Evolutionary conservation across 2,888 invertebrate species (phyloP), one percentile per base, ranked within the genome.

Genomic region (Aphrophora alni): DNA sequence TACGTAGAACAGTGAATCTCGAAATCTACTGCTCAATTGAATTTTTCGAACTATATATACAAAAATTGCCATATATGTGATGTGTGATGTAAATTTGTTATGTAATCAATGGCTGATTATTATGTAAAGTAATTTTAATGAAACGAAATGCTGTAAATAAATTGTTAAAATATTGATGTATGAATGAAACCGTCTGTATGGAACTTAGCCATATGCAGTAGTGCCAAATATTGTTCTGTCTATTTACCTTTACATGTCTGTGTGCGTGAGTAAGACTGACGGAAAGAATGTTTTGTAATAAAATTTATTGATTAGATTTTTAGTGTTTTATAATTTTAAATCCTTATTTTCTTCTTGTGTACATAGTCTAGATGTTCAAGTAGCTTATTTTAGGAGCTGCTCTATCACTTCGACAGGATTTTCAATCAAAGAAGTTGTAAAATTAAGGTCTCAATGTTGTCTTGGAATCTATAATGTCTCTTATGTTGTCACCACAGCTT

Each of bases 141-240:
- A 59, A 70, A 74, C 75, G 77, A 76, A 44, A 59, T 59, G 38
- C 26, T 76, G 77, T 82, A 80, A 24, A 80, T 75, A 77, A 59
- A 28, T 80, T 71, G 73, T 82, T 77, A 79, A 76, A 74, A 75
- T 80, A 72, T 80, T 74, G 38, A 59, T 59, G 77, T 72, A 69
- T 77, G 75, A 72, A 78, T 73, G 77, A 82, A 51, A 75, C 70
- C 75, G 77, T 81, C 44, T 72, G 78, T 72, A 68, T 75, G 75
- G 75, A 81, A 82, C 79, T 78, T 83, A 85, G 85, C 85, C 85
- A 85, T 85, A 85, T 80, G 75, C 81, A 82, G 84, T 85, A 85
- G 85, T 85, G 85, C 85, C 85, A 85, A 85, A 85, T 84, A 84
- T 83, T 79, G 75, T 82, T 77, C 69, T 81, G 59, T 77, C 38